phyloP scores from a whole-genome alignment of 2,113 vertebrate species.

The Candoia aspera region DNA sequence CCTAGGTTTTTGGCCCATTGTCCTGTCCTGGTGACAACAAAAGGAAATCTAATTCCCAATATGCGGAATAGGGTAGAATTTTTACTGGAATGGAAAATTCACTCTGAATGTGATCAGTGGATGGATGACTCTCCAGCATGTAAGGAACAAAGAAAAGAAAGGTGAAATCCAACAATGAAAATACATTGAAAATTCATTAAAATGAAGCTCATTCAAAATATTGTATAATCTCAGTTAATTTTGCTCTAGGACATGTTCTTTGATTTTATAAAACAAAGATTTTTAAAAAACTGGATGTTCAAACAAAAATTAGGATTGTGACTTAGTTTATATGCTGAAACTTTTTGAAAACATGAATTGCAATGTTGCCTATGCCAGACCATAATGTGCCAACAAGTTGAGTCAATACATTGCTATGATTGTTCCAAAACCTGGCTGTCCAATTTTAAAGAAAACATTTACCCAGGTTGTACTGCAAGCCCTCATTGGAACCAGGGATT shows the following conservation, averaged over 20 bases:
- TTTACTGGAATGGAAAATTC: background rate
- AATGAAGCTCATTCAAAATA: background rate
- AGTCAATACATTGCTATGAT: background rate
- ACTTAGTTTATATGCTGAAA: background rate
- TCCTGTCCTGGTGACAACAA: background rate
- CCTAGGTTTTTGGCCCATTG: background rate
- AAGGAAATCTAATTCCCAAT: background rate
- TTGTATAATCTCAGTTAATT: no score
- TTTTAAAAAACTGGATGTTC: background rate
- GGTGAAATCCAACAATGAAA: background rate
- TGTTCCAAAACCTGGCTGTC: background rate
- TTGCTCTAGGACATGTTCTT: background rate
- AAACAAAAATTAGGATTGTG: background rate
- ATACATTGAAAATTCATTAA: background rate
- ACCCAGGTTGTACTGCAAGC: slow-evolving; percentile 27
- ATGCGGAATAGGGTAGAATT: background rate
- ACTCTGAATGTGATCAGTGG: background rate
- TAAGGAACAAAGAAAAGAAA: background rate
- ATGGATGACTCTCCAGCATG: background rate
- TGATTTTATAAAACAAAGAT: background rate
- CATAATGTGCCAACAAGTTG: background rate
- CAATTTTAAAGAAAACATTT: slow-evolving; percentile 39
- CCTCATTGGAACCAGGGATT: slow-evolving; percentile 19
- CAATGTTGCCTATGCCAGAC: background rate
- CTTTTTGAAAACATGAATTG: background rate